A percentile compares a stretch with the other conserved stretches of the same genome.
Evolutionary conservation across 2,797 vertebrate species (phyloP).

Genomic region (Hemibagrus guttatus): DNA sequence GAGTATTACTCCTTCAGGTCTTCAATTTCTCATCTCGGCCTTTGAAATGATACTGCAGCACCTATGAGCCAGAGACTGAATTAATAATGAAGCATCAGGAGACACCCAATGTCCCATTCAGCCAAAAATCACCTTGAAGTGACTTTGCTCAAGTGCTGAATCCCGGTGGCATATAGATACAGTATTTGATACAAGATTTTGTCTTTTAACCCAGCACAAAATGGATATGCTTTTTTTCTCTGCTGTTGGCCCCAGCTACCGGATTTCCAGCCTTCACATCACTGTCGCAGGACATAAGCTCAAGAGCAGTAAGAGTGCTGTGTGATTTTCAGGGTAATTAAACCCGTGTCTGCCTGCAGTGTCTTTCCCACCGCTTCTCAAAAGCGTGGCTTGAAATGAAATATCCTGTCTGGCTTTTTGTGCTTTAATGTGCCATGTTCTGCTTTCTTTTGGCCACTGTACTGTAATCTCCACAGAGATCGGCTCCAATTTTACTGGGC

Average conservation of each 20-base stretch:
- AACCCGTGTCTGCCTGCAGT: conserved; percentile 53
- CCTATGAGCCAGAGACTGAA: conserved; percentile 77
- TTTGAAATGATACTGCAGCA: conserved; percentile 73
- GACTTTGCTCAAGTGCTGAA: conserved; percentile 73
- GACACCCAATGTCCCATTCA: conserved; percentile 70
- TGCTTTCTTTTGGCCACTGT: conserved; percentile 37
- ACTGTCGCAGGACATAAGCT: conserved; percentile 54
- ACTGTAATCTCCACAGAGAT: conserved; percentile 55
- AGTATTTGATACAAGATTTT: conserved; percentile 59
- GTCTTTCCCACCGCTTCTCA: conserved; percentile 40
- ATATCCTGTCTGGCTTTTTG: conserved; percentile 17
- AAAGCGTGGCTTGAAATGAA: conserved; percentile 49
- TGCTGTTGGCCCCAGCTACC: conserved; percentile 27
- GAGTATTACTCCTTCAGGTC: conserved; percentile 71
- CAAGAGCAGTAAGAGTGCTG: conserved; percentile 41
- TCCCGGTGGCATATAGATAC: conserved; percentile 58
- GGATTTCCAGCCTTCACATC: conserved; percentile 49
- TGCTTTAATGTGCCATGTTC: conserved; percentile 39
- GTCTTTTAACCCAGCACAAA: conserved; percentile 53
- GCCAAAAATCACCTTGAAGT: conserved; percentile 75
- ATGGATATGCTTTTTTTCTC: conserved; percentile 44
- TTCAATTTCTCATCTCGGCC: conserved; percentile 74
- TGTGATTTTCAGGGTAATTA: conserved; percentile 60
- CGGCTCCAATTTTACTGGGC: conserved; percentile 60
- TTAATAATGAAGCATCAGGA: conserved; percentile 78